These are phyloP conservation scores for Aleiodes alternator DNA, from an alignment of 2,888 invertebrate genomes.

Conservation along the genomic window DNA sequence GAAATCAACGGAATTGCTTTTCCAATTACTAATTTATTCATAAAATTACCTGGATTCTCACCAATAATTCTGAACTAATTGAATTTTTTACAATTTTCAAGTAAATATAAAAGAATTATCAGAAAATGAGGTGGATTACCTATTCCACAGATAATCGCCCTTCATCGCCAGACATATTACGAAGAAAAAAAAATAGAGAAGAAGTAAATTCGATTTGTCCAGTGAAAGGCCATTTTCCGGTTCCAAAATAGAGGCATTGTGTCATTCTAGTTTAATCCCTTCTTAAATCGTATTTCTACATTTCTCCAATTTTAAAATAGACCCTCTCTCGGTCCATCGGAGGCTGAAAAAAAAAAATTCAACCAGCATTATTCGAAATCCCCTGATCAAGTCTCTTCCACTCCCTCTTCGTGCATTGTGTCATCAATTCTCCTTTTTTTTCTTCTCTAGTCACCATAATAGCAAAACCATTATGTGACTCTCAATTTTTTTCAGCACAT, in stretches of 20 bases:
- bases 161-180: conserved; percentile 38
- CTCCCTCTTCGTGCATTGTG: conserved; percentile 29
- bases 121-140: conserved; percentile 35
- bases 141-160: conserved; percentile 38
- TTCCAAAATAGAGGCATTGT: conserved; percentile 18
- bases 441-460: conserved; percentile 1
- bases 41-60: too few species aligned
- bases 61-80: too few species aligned
- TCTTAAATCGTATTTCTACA: conserved; percentile 23
- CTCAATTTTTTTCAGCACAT: conserved; percentile 35
- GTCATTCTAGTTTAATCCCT: conserved; percentile 24
- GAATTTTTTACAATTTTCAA: too few species aligned
- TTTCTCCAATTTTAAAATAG: not conserved
- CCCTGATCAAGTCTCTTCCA: conserved; percentile 5
- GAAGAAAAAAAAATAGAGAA: conserved; percentile 21
- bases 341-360: conserved; percentile 5
- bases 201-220: not conserved
- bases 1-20: too few species aligned
- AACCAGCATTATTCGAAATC: conserved; percentile 6
- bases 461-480: conserved; percentile 24
- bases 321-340: not conserved
- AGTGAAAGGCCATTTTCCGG: conserved; percentile 44
- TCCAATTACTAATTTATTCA: too few species aligned
- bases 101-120: not conserved
- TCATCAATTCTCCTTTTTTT: conserved; percentile 32